A percentile compares a stretch with the other conserved stretches of the same genome.
These are phyloP conservation scores for Nematostella vectensis DNA, from an alignment of 92 coral and sea anemone species.

Conservation along the genomic window DNA sequence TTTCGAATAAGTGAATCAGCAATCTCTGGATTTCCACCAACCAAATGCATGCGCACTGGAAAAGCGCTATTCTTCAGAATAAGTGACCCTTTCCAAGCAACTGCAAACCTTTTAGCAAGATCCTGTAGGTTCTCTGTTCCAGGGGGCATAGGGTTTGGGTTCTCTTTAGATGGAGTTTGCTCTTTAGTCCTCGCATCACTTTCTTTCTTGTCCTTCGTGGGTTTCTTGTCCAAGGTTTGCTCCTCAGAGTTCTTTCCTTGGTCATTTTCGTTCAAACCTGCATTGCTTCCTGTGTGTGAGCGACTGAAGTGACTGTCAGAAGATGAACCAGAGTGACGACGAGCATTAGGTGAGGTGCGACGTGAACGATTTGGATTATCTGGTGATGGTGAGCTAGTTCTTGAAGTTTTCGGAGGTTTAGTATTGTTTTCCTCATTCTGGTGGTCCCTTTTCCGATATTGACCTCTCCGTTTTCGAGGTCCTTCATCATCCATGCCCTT, in stretches of 20 bases:
- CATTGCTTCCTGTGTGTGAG: conserved; percentile 36
- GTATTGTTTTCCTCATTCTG: conserved; percentile 49
- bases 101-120: conserved; percentile 98
- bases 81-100: conserved; percentile 99
- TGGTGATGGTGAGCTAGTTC: conserved; percentile 84
- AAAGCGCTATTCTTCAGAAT: conserved; percentile 98
- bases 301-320: conserved; percentile 58
- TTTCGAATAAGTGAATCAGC: conserved; percentile 91
- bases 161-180: conserved; percentile 56
- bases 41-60: conserved; percentile 99
- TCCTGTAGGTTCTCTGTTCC: conserved; percentile 96
- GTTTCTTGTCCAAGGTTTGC: conserved; percentile 40
- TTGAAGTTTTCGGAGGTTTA: conserved; percentile 67
- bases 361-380: conserved; percentile 59
- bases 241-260: conserved; percentile 44
- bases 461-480: conserved; percentile 64
- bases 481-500: conserved; percentile 45
- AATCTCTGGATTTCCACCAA: conserved; percentile 99
- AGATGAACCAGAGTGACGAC: conserved; percentile 67
- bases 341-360: conserved; percentile 53
- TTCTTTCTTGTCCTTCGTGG: conserved; percentile 44
- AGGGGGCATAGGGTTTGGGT: conserved; percentile 37
- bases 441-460: conserved; percentile 48
- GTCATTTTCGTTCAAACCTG: conserved; percentile 42
- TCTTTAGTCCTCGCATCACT: conserved; percentile 33